Evolutionary conservation across 2,113 vertebrate species (phyloP), one percentile per base, ranked within the genome.

Genomic region (Pardalotus punctatus): DNA sequence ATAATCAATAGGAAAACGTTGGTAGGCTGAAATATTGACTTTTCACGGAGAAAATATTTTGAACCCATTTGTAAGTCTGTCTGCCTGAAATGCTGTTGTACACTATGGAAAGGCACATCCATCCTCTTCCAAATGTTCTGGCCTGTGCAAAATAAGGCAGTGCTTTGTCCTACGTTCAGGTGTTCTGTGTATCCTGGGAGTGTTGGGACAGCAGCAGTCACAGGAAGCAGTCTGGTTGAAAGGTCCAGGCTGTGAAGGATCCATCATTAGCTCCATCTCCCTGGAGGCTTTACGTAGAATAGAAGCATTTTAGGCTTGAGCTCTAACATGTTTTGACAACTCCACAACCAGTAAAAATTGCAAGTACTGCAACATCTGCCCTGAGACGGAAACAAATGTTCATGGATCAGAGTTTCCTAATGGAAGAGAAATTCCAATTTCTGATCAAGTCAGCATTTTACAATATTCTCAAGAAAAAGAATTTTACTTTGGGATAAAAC

Each of bases 71-170:
- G 33, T 21, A 12, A 56, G 4, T 61, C 38, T 70, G 11, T 35
- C 54, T 67, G 27, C 16, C 56, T 86, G 29, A 47, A 67, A 31
- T 40, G 48, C 40, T 43, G 29, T 51, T 22, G 24, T 9, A 24
- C 6, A 2, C 20, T 35, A 6, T 14, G 43, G 25, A 70, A 87
- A 89, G 28, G 14, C 56, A 51, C 4, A 33, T 64, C 36, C 6
- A n/a, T 28, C 5, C 22, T n/a, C 17, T 74, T 29, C 0, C 0
- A 9, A 7, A 4, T 3, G 20, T 21, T 27, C 35, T 79, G 66
- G 6, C 19, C 21, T 57, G 31, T 28, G 11, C 17, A 7, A 17
- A 48, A 16, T 38, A 36, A 47, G 22, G 20, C 73, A 47, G 12
- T 1, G 7, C 57, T 64, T 81, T 53, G 22, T 35, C 48, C 48